Evolutionary conservation across 2,888 invertebrate genomes (phyloP), one percentile per base, ranked within the genome.

Genomic region (Xanthorhoe designata): DNA sequence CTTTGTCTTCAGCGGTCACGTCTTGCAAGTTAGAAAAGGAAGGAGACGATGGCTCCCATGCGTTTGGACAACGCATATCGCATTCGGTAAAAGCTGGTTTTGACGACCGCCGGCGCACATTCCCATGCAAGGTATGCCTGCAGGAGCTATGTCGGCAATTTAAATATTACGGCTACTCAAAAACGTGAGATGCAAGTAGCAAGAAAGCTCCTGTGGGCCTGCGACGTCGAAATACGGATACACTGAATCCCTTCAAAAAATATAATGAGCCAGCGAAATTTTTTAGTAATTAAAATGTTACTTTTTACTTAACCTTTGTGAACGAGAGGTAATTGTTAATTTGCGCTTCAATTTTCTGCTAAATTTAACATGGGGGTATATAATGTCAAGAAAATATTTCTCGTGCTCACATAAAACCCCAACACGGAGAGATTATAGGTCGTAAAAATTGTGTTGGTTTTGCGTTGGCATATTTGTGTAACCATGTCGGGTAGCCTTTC

Each of bases 161-260:
- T 92, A 91, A 92, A 92, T 92, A 92, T 92, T 91, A 91, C 91
- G 87, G 89, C 88, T 87, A 88, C 91, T 90, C 89, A 91, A 92
- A 92, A 92, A 92, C 92, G 92, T 92, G 91, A 92, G 91, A 92
- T 88, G 88, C 88, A 82, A 82, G 89, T 88, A 89, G 85, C 87
- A 88, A 88, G 91, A 91, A 92, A 88, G 71, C 86, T 88, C 87
- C 90, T 90, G 92, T 90, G 91, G 91, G 87, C 91, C 83, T 80
- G 82, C 67, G 77, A 70, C 84, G 81, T 77, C 86, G 84, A 88
- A 87, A 83, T 83, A 86, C 80, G 85, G 87, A 88, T 87, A 86
- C 86, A 85, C 81, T 88, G 87, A 88, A 88, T 88, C 87, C 83
- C 73, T 75, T 75, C 81, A 78, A 87, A 91, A 91, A 87, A 89